phyloP scores from a whole-genome alignment of 2,797 vertebrate species.

The Etheostoma perlongum region DNA sequence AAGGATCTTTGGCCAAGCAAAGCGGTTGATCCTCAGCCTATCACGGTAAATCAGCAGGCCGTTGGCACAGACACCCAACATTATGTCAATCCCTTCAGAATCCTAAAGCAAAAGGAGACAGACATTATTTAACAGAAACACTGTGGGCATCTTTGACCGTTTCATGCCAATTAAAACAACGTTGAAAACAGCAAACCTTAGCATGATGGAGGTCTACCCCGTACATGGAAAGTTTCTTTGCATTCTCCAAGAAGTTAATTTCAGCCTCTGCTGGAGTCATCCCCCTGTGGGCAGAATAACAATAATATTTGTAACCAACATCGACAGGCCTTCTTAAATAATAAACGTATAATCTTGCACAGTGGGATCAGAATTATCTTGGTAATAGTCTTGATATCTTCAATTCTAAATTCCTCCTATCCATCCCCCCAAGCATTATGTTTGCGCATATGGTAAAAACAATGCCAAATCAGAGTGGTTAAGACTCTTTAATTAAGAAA shows the following conservation, averaged over 20 bases:
- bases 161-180: background rate
- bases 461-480: constrained; percentile 33
- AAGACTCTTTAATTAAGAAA: constrained; percentile 42
- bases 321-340: constrained; percentile 40
- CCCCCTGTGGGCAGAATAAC: constrained; percentile 85
- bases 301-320: constrained; percentile 40
- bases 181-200: constrained; percentile 85
- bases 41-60: constrained; percentile 98
- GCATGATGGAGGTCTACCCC: constrained; percentile 98
- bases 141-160: background rate
- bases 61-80: constrained; percentile 97
- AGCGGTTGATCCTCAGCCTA: constrained; percentile 97
- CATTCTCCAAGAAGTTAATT: constrained; percentile 98
- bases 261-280: constrained; percentile 98
- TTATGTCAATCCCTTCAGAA: constrained; percentile 98
- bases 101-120: constrained; percentile 83
- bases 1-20: constrained; percentile 99
- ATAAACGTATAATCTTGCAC: constrained; percentile 39
- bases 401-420: constrained; percentile 22
- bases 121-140: constrained; percentile 12
- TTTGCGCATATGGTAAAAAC: constrained; percentile 37
- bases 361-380: constrained; percentile 32
- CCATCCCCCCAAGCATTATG: background rate
- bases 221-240: constrained; percentile 99
- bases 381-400: constrained; percentile 41